Base-by-base conservation (phyloP, 1,140 invertebrate genomes). In the Eurytemora carolleeae region DNA sequence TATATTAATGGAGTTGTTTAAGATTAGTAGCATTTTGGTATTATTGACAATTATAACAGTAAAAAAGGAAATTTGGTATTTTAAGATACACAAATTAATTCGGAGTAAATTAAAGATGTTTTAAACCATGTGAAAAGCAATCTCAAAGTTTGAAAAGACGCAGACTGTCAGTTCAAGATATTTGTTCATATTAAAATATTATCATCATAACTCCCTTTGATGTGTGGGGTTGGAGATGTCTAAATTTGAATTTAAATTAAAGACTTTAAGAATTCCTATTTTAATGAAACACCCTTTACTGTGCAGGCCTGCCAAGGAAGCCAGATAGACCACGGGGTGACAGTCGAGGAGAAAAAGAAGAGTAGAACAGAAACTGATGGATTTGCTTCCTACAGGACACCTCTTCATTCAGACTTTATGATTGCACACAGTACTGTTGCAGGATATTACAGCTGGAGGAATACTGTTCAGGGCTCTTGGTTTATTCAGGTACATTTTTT, bases 371-470 rank as follows among this genome's bases (percentile, higher is more conserved):
- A 57, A 16, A 15, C 21, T 21, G 58, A 59, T 22, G 22, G 22
- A 44, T 59, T 59, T 31, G 58, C 58, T 2, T 25, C 22, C 24
- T 59, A 59, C 58, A 24, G 26, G 19, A 31, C 26, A 15, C 58
- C 58, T 19, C 18, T 59, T 25, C 58, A 59, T 19, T 25, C 58
- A 44, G 31, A n/a, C n/a, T 44, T 44, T 73, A 74, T 97, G 12
- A 86, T 96, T 68, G 85, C 84, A n/a, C 96, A 91, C 71, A 94
- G 89, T 7, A 94, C 91, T 20, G 84, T 95, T 61, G 84, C 89
- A 71, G 63, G 63, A 22, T 63, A 79, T 72, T 97, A 83, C 73
- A 94, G 91, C 0, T 98, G 93, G 93, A 79, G 92, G 63, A 96
- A 96, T 69, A 91, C 87, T 12, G 84, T 83, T 12, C 73, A 74